Evolutionary conservation across 2,113 vertebrate species (phyloP).

Genomic region (Stegostoma tigrinum): DNA sequence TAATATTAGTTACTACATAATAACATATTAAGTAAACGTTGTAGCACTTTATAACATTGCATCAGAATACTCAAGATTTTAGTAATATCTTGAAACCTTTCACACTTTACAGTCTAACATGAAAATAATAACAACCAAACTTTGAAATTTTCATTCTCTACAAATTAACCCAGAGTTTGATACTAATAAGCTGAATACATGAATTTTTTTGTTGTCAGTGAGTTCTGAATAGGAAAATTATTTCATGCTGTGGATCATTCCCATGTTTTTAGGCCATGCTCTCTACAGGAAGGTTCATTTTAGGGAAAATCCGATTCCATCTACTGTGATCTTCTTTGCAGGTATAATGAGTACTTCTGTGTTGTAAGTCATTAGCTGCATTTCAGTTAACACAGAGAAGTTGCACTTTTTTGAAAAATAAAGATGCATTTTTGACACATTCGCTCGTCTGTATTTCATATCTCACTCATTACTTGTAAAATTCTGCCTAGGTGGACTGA

Average conservation of each 20-base stretch:
- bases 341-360: constrained; percentile 54
- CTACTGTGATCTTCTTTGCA: constrained; percentile 68
- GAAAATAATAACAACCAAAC: not conserved
- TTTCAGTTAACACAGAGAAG: constrained; percentile 36
- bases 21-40: not conserved
- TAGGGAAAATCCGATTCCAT: constrained; percentile 68
- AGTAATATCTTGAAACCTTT: not conserved
- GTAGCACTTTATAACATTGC: constrained; percentile 3
- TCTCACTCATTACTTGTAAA: not conserved
- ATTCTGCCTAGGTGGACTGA: not conserved
- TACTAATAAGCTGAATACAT: not conserved
- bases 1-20: not conserved
- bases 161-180: not conserved
- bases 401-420: not conserved
- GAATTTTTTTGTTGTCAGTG: not conserved
- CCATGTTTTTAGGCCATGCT: constrained; percentile 59
- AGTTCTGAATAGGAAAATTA: not conserved
- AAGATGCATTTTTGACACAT: constrained; percentile 7
- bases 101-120: not conserved
- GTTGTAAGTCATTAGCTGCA: constrained; percentile 31
- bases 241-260: constrained; percentile 52
- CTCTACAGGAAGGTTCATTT: constrained; percentile 77
- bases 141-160: not conserved
- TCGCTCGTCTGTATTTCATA: not conserved
- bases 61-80: not conserved